These are phyloP conservation scores for Venustoraphidia nigricollis DNA, from an alignment of 2,888 invertebrate genomes.

Conservation along the genomic window DNA sequence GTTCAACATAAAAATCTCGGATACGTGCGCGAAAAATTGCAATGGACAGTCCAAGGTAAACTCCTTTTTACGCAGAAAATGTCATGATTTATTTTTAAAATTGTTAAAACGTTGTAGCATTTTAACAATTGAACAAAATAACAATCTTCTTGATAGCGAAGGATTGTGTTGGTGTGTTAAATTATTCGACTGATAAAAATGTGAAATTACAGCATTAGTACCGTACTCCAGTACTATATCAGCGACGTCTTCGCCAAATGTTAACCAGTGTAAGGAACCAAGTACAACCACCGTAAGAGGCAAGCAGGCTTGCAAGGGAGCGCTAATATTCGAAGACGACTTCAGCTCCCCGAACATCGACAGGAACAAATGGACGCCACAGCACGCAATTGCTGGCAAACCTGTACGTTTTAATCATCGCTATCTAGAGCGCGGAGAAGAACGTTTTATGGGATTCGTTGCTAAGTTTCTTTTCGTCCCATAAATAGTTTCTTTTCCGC, in stretches of 20 bases:
- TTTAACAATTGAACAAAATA: too few species aligned
- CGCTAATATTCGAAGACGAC: conserved; percentile 45
- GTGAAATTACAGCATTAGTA: too few species aligned
- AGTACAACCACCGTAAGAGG: conserved; percentile 13
- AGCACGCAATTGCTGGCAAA: conserved; percentile 36
- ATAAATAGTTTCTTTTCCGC: neutral
- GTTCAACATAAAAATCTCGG: conserved; percentile 34
- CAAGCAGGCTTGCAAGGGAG: conserved; percentile 30
- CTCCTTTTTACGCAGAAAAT: too few species aligned
- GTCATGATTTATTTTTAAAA: too few species aligned
- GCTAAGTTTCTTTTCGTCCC: neutral
- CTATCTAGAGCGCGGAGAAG: too few species aligned
- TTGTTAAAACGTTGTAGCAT: too few species aligned
- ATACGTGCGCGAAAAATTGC: conserved; percentile 28
- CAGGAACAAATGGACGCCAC: conserved; percentile 36
- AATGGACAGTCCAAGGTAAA: conserved; percentile 29
- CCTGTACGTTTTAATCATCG: conserved; percentile 33
- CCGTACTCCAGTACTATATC: too few species aligned
- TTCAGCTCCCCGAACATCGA: conserved; percentile 32
- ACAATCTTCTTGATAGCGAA: too few species aligned
- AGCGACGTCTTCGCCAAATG: too few species aligned
- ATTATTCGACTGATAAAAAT: too few species aligned
- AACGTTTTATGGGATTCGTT: neutral
- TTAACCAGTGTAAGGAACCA: neutral
- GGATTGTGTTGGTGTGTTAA: too few species aligned